Evolutionary conservation across 2,113 vertebrate species (phyloP), one percentile per base, ranked within the genome.

Genomic region (Rissa tridactyla): DNA sequence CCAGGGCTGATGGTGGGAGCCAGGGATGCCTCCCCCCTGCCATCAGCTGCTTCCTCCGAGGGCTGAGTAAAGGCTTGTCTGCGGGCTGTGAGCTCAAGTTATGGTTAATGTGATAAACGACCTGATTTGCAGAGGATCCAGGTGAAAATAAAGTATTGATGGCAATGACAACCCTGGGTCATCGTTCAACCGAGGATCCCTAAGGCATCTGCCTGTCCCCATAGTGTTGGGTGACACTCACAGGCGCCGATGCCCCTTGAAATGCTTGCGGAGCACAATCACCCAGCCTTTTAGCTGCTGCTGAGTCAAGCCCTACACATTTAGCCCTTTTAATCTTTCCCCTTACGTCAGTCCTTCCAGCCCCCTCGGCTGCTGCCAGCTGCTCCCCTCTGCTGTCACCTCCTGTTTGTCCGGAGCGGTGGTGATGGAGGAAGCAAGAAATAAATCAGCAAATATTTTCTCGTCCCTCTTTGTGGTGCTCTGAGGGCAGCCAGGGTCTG

Each of bases 281-380:
- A 10, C 7, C 6, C 49, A 40, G 51, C 47, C 55, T 44, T 21
- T 47, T 40, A 66, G 85, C 61, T 75, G 85, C 82, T 87, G 88
- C 91, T 75, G 73, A 78, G 60, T 52, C 91, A 75, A 78, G 19
- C 51, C 55, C 54, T 69, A 34, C 81, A 36, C 60, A 36, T 61
- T 91, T 29, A 95, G 72, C 92, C 46, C 49, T 69, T 84, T 60
- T 61, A 47, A 94, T 93, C 77, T 84, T 51, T 60, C 19, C 54
- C 40, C 13, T 91, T 27, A 29, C 0, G 8, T 78, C 85, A 93
- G 42, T 6, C 65, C 89, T 64, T 36, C 60, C 73, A 69, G 4
- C 22, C 64, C 54, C 52, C 51, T 46, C 3, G 60, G 32, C 78
- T 15, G 61, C 68, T 68, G 81, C 77, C 77, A 21, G 64, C 75